Conservation (phyloP, 2,888 invertebrate species). For the Drosophila suboccidentalis region DNA sequence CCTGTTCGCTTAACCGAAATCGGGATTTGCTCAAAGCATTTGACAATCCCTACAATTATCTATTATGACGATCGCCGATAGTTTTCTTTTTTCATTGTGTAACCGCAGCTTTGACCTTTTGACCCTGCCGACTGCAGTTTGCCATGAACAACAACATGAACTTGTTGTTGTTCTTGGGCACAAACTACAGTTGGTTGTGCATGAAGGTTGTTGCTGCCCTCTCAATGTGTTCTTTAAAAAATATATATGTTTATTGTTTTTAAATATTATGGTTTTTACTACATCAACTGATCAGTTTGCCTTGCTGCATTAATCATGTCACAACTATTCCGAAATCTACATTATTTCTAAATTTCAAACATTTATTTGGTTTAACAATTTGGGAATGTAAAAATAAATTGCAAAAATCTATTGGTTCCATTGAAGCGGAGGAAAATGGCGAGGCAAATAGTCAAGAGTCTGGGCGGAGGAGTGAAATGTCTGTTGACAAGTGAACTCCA, state of each 20-base stretch:
- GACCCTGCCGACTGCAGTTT: constrained; percentile 15
- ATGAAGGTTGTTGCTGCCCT: constrained; percentile 1
- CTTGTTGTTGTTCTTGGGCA: neutral
- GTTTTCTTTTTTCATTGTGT: neutral
- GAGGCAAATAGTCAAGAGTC: constrained; percentile 17
- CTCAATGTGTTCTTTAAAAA: neutral
- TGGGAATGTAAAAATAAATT: constrained; percentile 10
- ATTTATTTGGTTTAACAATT: neutral
- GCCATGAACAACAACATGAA: neutral
- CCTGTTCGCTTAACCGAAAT: constrained; percentile 9
- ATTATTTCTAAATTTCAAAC: neutral
- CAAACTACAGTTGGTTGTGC: constrained; percentile 6
- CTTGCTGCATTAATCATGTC: neutral
- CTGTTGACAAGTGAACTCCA: neutral
- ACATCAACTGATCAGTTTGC: neutral
- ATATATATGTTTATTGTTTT: constrained; percentile 21
- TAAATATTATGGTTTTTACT: neutral
- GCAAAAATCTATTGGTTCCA: constrained; percentile 9
- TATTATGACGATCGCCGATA: neutral
- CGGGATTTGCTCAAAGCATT: constrained; percentile 1
- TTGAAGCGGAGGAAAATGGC: neutral
- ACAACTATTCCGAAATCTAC: neutral
- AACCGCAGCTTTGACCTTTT: constrained; percentile 11
- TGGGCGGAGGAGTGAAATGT: neutral
- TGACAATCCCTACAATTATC: neutral